phyloP scores from a whole-genome alignment of 2,113 vertebrate genomes.

The Chrysochloris asiatica region DNA sequence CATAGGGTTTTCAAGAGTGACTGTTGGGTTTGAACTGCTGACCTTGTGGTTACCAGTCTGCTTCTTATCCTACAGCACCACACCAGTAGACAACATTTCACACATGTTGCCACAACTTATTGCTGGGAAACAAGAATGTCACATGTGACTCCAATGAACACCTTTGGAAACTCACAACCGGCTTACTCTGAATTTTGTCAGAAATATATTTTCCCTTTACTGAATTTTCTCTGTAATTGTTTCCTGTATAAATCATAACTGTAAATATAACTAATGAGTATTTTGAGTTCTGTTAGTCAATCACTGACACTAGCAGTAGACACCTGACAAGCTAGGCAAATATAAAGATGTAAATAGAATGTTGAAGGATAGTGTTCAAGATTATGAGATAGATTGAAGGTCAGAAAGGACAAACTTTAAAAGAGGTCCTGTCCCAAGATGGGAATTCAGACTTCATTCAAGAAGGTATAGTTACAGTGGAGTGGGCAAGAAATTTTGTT shows the following conservation, averaged over 20 bases:
- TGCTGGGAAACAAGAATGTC: neutral
- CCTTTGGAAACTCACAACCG: neutral
- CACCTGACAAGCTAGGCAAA: neutral
- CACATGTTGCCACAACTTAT: neutral
- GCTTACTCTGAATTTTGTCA: neutral
- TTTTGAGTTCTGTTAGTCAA: neutral
- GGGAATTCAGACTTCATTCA: neutral
- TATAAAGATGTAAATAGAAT: neutral
- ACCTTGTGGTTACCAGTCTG: too few relatives aligned
- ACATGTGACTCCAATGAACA: neutral
- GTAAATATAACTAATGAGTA: neutral
- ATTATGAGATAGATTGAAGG: neutral
- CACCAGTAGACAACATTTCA: neutral
- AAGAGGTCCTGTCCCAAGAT: rapidly evolving
- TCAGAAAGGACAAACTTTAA: neutral
- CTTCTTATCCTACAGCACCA: too few relatives aligned
- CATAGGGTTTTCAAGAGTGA: too few relatives aligned
- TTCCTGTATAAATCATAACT: neutral
- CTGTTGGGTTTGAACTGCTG: too few relatives aligned
- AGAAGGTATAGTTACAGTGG: neutral
- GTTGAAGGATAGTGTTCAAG: neutral
- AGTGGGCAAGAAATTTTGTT: neutral
- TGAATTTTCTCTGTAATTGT: neutral
- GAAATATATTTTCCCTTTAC: neutral
- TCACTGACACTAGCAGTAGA: neutral